Evolutionary conservation across 2,888 invertebrate species (phyloP).

Genomic region (Zootermopsis nevadensis): DNA sequence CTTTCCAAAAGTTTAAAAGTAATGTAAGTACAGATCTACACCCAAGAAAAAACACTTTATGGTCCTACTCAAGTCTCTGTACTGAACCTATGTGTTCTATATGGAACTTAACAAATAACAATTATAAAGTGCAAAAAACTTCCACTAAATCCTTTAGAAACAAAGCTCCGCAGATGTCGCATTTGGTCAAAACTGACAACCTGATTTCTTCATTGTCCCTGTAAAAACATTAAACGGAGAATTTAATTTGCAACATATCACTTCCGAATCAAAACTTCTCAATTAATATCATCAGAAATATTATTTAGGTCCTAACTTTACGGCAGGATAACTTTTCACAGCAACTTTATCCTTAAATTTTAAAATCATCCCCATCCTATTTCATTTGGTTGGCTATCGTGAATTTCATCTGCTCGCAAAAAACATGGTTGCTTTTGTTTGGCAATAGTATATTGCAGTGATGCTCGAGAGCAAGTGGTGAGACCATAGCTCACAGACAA

Average conservation of each 20-base stretch:
- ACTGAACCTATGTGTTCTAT: neutral
- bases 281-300: neutral
- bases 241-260: neutral
- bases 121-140: constrained; percentile 9
- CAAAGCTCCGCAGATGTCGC: constrained; percentile 43
- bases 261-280: neutral
- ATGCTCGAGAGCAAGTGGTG: neutral
- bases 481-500: no score
- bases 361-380: neutral
- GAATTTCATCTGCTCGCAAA: constrained; percentile 13
- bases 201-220: neutral
- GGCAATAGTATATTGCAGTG: neutral
- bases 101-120: neutral
- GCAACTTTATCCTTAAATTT: neutral
- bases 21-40: neutral
- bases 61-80: neutral
- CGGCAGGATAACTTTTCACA: neutral
- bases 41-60: neutral
- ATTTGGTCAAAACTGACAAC: neutral
- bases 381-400: neutral
- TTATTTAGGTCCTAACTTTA: neutral
- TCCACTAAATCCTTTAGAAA: constrained; percentile 15
- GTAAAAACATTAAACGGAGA: neutral
- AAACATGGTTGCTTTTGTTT: constrained; percentile 17
- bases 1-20: neutral